Percentiles rank a stretch among this genome's conserved stretches.
phyloP scores from a whole-genome alignment of 2,797 vertebrate species.

The Sandelia bainsii region DNA sequence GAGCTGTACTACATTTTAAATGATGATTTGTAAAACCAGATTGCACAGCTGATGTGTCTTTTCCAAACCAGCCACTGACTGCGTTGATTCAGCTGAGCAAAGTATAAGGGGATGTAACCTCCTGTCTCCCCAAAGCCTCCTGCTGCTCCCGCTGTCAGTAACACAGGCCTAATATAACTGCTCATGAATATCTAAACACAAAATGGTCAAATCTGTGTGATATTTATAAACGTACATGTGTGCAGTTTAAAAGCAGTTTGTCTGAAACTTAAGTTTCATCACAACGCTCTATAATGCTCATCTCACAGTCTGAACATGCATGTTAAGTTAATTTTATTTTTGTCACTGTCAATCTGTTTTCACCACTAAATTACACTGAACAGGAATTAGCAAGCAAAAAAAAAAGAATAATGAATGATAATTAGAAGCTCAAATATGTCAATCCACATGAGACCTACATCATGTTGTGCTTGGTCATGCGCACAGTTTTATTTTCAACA shows the following conservation, averaged over 20 bases:
- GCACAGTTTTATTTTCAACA: not conserved
- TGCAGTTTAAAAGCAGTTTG: not conserved
- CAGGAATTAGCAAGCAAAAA: constrained; percentile 28
- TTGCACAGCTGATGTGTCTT: constrained; percentile 60
- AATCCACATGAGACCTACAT: constrained; percentile 25
- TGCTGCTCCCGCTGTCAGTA: constrained; percentile 35
- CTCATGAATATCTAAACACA: not conserved
- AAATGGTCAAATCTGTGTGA: not conserved
- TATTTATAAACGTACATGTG: not conserved
- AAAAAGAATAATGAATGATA: constrained; percentile 47
- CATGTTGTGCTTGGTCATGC: constrained; percentile 10
- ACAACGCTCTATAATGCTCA: too few relatives aligned
- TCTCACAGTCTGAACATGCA: not conserved
- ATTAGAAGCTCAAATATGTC: constrained; percentile 40
- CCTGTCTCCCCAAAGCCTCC: constrained; percentile 40
- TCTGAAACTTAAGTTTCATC: too few relatives aligned
- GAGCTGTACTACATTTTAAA: constrained; percentile 44
- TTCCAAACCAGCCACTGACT: constrained; percentile 43
- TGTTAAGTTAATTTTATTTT: constrained; percentile 17
- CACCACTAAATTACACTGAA: constrained; percentile 33
- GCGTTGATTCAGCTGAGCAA: constrained; percentile 51
- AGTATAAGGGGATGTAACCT: constrained; percentile 19
- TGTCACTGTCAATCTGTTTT: constrained; percentile 38
- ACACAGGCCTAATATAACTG: not conserved
- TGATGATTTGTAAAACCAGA: constrained; percentile 45